These are phyloP conservation scores for Haliclystus octoradiatus DNA, from an alignment of 30 jellyfish, hydroid and myxozoan genomes.

Conservation along the genomic window DNA sequence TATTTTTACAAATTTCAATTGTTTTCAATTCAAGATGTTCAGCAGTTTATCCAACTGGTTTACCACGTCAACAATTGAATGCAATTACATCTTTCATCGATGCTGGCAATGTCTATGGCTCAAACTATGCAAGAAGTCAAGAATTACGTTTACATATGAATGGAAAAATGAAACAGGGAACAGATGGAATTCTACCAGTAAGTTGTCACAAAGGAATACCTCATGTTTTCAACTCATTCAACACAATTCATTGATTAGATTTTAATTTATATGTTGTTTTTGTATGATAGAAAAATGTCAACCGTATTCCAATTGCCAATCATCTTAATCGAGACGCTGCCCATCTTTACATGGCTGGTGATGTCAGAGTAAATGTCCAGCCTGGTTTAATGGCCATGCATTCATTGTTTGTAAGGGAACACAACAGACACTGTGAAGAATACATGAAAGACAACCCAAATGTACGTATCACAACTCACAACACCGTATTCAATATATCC, in stretches of 20 bases:
- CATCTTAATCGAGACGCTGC: slow-evolving; percentile 60
- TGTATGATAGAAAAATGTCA: slow-evolving; percentile 45
- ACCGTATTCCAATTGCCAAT: slow-evolving; percentile 60
- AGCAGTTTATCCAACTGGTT: slow-evolving; percentile 73
- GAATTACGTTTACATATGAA: slow-evolving; percentile 49
- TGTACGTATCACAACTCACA: slow-evolving; percentile 53
- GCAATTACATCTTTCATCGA: slow-evolving; percentile 69
- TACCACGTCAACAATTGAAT: slow-evolving; percentile 71
- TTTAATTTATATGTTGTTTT: not conserved
- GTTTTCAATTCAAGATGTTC: slow-evolving; percentile 88
- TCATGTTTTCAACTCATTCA: too few relatives aligned
- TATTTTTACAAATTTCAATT: too few relatives aligned
- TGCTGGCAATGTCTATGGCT: slow-evolving; percentile 69
- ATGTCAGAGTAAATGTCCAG: slow-evolving; percentile 83
- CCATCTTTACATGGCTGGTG: slow-evolving; percentile 78
- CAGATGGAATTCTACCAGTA: slow-evolving; percentile 79
- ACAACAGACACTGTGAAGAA: slow-evolving; percentile 81
- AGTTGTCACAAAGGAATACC: too few relatives aligned
- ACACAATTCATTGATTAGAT: too few relatives aligned
- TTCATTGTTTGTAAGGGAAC: slow-evolving; percentile 73
- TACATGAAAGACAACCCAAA: slow-evolving; percentile 55
- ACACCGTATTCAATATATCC: too few relatives aligned
- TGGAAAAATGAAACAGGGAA: slow-evolving; percentile 70
- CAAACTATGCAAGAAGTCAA: slow-evolving; percentile 23
- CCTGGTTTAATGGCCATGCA: slow-evolving; percentile 88